Percentiles rank a stretch among this genome's conserved stretches.
Evolutionary conservation across 2,888 invertebrate species (phyloP).

Genomic region (Drosophila rubida): DNA sequence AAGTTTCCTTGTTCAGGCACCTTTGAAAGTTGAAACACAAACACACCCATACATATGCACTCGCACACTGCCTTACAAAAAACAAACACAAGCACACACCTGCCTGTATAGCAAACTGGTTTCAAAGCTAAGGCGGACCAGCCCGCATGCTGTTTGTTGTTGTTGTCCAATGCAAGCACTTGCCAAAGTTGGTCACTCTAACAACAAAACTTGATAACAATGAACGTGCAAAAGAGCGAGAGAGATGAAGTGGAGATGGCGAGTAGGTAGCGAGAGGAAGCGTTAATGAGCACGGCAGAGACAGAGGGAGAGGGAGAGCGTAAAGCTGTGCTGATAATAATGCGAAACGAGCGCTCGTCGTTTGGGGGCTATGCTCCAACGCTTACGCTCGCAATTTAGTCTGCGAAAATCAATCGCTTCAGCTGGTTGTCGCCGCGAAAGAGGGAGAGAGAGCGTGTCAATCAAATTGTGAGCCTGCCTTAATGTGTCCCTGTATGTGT

Average conservation of each 20-base stretch:
- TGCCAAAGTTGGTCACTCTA: constrained; percentile 65
- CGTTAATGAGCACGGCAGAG: constrained; percentile 8
- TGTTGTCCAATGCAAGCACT: constrained; percentile 37
- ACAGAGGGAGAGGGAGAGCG: constrained; percentile 3
- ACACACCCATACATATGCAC: constrained; percentile 5
- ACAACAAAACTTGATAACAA: constrained; percentile 65
- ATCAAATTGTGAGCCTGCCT: constrained; percentile 63
- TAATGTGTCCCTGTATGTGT: constrained; percentile 34
- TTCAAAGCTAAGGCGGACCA: constrained; percentile 52
- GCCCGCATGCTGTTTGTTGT: constrained; percentile 29
- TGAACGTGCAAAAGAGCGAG: constrained; percentile 35
- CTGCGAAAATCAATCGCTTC: constrained; percentile 79
- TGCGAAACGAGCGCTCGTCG: constrained; percentile 42
- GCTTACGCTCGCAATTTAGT: constrained; percentile 70
- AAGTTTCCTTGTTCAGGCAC: constrained; percentile 60
- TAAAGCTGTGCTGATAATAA: constrained; percentile 73
- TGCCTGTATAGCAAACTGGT: constrained; percentile 64
- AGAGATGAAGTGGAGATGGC: not conserved
- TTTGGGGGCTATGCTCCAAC: constrained; percentile 47
- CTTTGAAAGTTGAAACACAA: constrained; percentile 5
- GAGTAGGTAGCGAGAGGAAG: constrained; percentile 10
- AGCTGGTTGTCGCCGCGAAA: constrained; percentile 57
- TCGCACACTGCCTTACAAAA: not conserved
- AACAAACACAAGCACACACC: constrained; percentile 41
- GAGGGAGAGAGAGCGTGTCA: constrained; percentile 38